Percentiles rank a stretch among this genome's conserved stretches.
phyloP scores from a whole-genome alignment of 2,888 invertebrate species.

The Drosophila antonietae region DNA sequence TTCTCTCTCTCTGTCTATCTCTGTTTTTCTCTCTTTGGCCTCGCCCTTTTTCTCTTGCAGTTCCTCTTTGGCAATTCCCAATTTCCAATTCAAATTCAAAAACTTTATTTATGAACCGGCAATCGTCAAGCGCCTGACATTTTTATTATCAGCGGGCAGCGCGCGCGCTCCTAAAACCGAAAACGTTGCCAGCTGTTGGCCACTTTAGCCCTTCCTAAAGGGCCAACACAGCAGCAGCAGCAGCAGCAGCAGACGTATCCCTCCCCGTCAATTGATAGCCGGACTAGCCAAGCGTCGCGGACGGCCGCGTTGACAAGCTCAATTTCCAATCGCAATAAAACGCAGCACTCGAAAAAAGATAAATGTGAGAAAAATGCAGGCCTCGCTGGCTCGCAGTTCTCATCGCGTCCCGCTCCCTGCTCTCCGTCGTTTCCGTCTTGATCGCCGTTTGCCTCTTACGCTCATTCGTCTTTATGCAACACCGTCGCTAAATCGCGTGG shows the following conservation, averaged over 20 bases:
- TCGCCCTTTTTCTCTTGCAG: background rate
- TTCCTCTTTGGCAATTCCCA: slow-evolving; percentile 15
- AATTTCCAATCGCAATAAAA: slow-evolving; percentile 81
- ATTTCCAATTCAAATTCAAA: slow-evolving; percentile 76
- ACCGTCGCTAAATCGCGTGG: slow-evolving; percentile 74
- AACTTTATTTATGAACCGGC: slow-evolving; percentile 81
- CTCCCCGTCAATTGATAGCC: slow-evolving; percentile 35
- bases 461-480: slow-evolving; percentile 63
- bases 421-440: slow-evolving; percentile 30
- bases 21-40: too few species aligned
- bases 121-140: slow-evolving; percentile 78
- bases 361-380: slow-evolving; percentile 81
- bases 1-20: too few species aligned
- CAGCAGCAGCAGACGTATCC: slow-evolving; percentile 27
- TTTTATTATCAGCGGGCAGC: slow-evolving; percentile 80
- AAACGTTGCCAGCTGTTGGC: slow-evolving; percentile 62
- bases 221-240: slow-evolving; percentile 27
- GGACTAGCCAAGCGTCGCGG: slow-evolving; percentile 71
- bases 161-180: slow-evolving; percentile 68
- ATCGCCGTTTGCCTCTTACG: slow-evolving; percentile 41
- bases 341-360: slow-evolving; percentile 78
- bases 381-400: slow-evolving; percentile 46
- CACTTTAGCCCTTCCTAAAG: slow-evolving; percentile 26
- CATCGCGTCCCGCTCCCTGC: slow-evolving; percentile 1
- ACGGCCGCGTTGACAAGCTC: slow-evolving; percentile 77